Evolutionary conservation across 2,113 vertebrate genomes (phyloP), one percentile per base, ranked within the genome.

Genomic region (Asarcornis scutulata): DNA sequence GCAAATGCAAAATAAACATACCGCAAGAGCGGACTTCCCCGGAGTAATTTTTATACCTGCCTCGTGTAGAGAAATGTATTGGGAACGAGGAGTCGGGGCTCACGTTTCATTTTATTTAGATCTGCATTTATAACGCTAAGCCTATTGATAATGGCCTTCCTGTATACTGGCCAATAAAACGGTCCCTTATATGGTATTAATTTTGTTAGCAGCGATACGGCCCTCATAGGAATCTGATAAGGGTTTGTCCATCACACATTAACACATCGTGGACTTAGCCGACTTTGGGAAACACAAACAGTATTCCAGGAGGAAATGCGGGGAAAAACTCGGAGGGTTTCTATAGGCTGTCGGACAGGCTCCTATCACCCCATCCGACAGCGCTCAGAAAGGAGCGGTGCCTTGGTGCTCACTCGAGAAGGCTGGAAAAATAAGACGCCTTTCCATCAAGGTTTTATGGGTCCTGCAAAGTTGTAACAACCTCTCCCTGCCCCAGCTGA

Each of bases 191-290:
- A 78, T 34, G 91, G 96, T 79, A 97, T 97, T 96, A 96, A 95
- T 96, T 96, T 96, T 94, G 88, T 77, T 92, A 93, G 93, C 83
- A 82, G 83, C 64, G 94, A 92, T 97, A 95, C 17, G 83, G 69
- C 69, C 72, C 94, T 95, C 95, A 15, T 38, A 97, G 95, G 97
- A 96, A 92, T 86, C 93, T 95, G 97, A 96, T 94, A 96, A 97
- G 77, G 60, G 31, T 85, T 91, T 94, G 95, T 96, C 91, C 76
- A 27, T 86, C 71, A 63, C 95, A 72, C 92, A 86, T 97, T 97
- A 96, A 94, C 94, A 95, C 94, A 56, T 87, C 42, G 52, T 50
- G 58, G 56, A 67, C 68, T 81, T 84, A 87, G 77, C 9, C 31
- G 16, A 29, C n/a, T 50, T 94, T 83, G 66, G 67, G 82, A 95